Base-by-base conservation (phyloP, 2,888 invertebrate species). In the Megastigmus dorsalis region DNA sequence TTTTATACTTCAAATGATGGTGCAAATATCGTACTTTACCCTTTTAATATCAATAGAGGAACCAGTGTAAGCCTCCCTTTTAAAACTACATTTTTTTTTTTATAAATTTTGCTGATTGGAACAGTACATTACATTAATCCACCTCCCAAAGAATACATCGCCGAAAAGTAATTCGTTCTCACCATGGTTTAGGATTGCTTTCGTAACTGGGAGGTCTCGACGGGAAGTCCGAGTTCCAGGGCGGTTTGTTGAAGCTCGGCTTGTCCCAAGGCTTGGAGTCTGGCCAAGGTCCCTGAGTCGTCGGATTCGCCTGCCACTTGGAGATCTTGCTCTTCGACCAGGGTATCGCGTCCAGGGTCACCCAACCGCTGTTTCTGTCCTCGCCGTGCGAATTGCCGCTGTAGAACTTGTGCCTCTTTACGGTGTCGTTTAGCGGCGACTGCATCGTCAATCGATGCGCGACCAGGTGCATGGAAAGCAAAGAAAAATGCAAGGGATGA, bases 311-410 rank as follows among this genome's bases (percentile, higher is more conserved):
- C 83, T 94, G 93, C 95, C 94, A 95, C 86, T 94, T 94, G 1
- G 94, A 93, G 77, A 94, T 93, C 88, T 94, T 94, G 79, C 94
- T 94, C 10, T 93, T 91, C 0, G 94, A 94, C 94, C 94, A 95
- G 0, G 94, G 94, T 3, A 95, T 91, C 3, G 92, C 94, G 78
- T 95, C 94, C 68, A 95, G 86, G 0, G 93, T 92, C 0, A 95
- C 93, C 95, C 95, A 95, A 0, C 94, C 94, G 66, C 92, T 92
- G 69, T 92, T 92, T 81, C 92, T 91, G 71, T 94, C 93, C 38
- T 79, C 79, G 13, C 13, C 13, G 77, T 90, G 91, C 0, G 92
- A 91, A 81, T 91, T 91, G 75, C 91, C 90, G 3, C 81, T 81
- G 62, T 82, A 84, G 67, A 84, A 85, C 72, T 86, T 87, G 79